Base-by-base conservation (phyloP, 2,797 vertebrate species). In the Eptatretus atami region DNA sequence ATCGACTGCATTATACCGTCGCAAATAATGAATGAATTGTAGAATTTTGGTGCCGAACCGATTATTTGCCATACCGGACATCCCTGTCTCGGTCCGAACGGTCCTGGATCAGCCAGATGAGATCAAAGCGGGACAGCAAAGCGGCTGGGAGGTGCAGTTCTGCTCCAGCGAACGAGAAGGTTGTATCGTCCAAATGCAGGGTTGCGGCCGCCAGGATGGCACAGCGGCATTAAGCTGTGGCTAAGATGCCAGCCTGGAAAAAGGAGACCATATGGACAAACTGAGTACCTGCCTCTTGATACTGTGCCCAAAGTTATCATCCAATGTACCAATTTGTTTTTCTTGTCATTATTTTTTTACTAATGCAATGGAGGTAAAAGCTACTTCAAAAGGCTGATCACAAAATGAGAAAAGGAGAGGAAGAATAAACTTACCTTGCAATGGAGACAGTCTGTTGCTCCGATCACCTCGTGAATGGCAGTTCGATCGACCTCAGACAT, bases 401-500 rank as follows among this genome's bases (percentile, higher is more conserved):
- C 31, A 4, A 44, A 44, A 44, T 44, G 6, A 8, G 31, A 44
- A 44, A 44, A 44, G 4, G 31, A 44, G 31, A 44, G 31, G 31
- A 4, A 8, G 31, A 44, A 44, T 44, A 6, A 44, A 53, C 63
- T 66, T 19, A 81, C 81, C 75, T 94, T 94, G 87, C 87, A 1
- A 92, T 86, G 65, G 87, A 86, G 71, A 94, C 81, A 53, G 84
- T 92, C 73, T 94, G 87, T 72, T 94, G 86, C 44, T 93, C 87
- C 87, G n/a, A 94, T 90, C 66, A 85, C 87, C 69, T 94, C 85
- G 1, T 92, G 86, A 70, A 94, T 84, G 67, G 87, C 82, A 0
- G 84, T 86, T 53, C 87, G 80, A 71, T 92, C 86, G 0, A 74
- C 72, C 2, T 94, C 87, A 0, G 81, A 78, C 87, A 94, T 90